Conservation (phyloP, 2,888 invertebrate genomes). For the Hylaea fasciaria region DNA sequence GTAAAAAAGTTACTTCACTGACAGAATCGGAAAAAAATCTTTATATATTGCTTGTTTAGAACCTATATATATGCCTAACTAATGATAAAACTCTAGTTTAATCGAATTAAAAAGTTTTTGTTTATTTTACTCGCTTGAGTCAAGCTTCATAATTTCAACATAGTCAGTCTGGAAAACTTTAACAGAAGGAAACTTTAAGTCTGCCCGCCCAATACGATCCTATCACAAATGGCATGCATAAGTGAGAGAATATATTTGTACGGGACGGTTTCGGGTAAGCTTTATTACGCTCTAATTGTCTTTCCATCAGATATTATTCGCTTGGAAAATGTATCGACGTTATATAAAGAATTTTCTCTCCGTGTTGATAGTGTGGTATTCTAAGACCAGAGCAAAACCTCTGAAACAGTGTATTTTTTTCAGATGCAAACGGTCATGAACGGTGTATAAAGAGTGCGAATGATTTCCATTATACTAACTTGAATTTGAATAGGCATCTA, state of each 20-base stretch:
- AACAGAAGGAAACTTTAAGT: slow-evolving; percentile 21
- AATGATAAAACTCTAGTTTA: slow-evolving; percentile 6
- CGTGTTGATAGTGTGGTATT: no score
- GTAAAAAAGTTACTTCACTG: no score
- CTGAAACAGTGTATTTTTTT: no score
- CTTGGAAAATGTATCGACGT: neutral
- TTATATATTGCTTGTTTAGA: no score
- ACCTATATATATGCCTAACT: no score
- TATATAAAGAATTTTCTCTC: no score
- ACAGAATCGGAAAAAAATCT: no score
- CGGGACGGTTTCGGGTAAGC: neutral
- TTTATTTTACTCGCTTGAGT: slow-evolving; percentile 34
- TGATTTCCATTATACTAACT: no score
- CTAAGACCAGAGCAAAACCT: no score
- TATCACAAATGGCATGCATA: slow-evolving; percentile 26
- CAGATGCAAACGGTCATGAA: no score
- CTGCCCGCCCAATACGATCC: slow-evolving; percentile 17
- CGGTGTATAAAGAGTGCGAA: no score
- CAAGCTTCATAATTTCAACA: slow-evolving; percentile 29
- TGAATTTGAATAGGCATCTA: no score
- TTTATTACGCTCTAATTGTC: slow-evolving; percentile 6
- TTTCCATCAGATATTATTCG: neutral
- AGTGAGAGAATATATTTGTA: slow-evolving; percentile 20
- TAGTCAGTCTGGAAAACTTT: slow-evolving; percentile 17
- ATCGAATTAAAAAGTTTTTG: slow-evolving; percentile 24